These are phyloP conservation scores for Linnaemya vulpina DNA, from an alignment of 2,888 invertebrate genomes.

Conservation along the genomic window DNA sequence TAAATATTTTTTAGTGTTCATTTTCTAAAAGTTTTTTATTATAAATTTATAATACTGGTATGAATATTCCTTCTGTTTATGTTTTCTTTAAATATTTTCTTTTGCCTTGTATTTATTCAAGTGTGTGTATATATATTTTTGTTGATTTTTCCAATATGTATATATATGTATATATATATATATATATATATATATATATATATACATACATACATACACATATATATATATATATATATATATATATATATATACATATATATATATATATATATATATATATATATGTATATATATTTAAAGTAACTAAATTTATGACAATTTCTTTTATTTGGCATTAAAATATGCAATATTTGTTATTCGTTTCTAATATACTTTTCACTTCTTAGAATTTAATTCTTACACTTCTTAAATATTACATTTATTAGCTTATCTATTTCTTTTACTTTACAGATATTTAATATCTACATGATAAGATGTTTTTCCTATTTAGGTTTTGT, in stretches of 20 bases:
- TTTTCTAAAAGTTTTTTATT: slow-evolving; percentile 37
- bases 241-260: no score
- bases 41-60: slow-evolving; percentile 41
- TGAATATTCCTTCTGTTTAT: slow-evolving; percentile 26
- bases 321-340: slow-evolving; percentile 36
- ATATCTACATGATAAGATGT: slow-evolving; percentile 66
- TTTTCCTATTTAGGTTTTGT: slow-evolving; percentile 10
- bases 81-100: slow-evolving; percentile 12
- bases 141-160: slow-evolving; percentile 13
- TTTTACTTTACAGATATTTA: slow-evolving; percentile 65
- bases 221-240: no score
- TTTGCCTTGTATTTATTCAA: background rate
- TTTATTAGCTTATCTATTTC: slow-evolving; percentile 22
- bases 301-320: slow-evolving; percentile 52
- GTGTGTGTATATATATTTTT: background rate
- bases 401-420: slow-evolving; percentile 30
- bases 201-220: no score
- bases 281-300: no score
- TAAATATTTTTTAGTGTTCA: background rate
- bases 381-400: slow-evolving; percentile 40
- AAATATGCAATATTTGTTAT: slow-evolving; percentile 53
- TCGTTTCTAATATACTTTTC: background rate
- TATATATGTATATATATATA: no score
- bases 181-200: no score
- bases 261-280: no score